Percentiles rank a stretch among this genome's conserved stretches.
Evolutionary conservation across 2,797 vertebrate genomes (phyloP).

Genomic region (Poeciliopsis turneri): DNA sequence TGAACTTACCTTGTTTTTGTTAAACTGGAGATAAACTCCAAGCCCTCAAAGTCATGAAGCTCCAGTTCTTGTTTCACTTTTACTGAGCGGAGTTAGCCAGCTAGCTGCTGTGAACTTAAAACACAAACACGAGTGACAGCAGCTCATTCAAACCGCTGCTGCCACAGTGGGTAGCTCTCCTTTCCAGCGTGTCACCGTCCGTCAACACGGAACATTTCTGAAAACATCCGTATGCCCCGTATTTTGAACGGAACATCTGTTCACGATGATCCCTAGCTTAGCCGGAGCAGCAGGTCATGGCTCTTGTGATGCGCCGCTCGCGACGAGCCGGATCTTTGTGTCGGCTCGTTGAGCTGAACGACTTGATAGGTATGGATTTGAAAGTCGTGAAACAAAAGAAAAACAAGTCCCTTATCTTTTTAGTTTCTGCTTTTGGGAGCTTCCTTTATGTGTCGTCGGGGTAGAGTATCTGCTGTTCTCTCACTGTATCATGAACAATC

Average conservation of each 20-base stretch:
- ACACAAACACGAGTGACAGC: conserved; percentile 32
- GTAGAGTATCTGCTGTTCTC: background rate
- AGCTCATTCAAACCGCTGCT: conserved; percentile 10
- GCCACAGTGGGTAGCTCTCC: background rate
- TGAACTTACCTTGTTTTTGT: conserved; percentile 30
- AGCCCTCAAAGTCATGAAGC: conserved; percentile 4
- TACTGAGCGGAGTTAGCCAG: conserved; percentile 38
- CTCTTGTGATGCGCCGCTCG: conserved; percentile 8
- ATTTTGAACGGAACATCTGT: conserved; percentile 44
- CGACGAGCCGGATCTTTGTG: background rate
- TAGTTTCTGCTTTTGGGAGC: background rate
- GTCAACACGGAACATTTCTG: background rate
- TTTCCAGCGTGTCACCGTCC: background rate
- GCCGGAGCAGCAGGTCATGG: conserved; percentile 68
- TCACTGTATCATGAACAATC: background rate
- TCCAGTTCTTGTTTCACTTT: conserved; percentile 55
- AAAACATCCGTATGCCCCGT: background rate
- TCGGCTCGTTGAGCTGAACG: background rate
- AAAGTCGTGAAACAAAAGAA: background rate
- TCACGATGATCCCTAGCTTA: conserved; percentile 54
- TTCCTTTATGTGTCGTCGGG: background rate
- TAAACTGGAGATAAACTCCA: conserved; percentile 7
- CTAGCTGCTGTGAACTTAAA: conserved; percentile 61
- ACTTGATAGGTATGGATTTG: background rate
- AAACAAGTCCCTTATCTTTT: background rate